Conservation (phyloP, 2,113 vertebrate genomes). For the Barbus barbus region DNA sequence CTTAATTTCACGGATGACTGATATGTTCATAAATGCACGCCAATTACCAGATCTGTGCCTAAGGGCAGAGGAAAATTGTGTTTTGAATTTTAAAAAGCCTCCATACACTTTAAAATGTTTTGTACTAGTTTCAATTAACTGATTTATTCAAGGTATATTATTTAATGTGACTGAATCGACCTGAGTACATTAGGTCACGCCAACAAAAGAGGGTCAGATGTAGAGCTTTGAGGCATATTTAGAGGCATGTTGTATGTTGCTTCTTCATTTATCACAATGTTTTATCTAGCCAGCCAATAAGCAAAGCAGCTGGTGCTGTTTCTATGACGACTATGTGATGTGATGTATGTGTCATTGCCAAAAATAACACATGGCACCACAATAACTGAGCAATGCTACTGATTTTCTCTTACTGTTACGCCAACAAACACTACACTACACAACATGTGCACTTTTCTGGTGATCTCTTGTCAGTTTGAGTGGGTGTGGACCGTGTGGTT, state of each 20-base stretch:
- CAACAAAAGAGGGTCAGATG: background rate
- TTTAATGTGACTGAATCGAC: background rate
- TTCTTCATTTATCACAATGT: background rate
- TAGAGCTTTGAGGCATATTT: background rate
- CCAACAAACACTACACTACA: too few species aligned
- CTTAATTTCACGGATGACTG: background rate
- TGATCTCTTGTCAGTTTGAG: background rate
- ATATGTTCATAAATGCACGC: background rate
- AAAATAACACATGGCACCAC: conserved; percentile 70
- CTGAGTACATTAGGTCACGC: background rate
- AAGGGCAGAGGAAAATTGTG: background rate
- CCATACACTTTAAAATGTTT: background rate
- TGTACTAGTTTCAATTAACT: background rate
- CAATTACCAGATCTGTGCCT: background rate
- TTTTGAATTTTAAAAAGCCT: background rate
- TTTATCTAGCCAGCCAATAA: conserved; percentile 9
- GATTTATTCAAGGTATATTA: background rate
- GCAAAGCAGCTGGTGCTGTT: conserved; percentile 32
- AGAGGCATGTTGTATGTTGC: background rate
- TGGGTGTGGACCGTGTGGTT: background rate
- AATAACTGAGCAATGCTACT: conserved; percentile 62
- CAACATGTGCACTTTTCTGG: background rate
- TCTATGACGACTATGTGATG: conserved; percentile 38
- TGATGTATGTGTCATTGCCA: conserved; percentile 50
- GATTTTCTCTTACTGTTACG: too few species aligned